phyloP scores from a whole-genome alignment of 2,888 invertebrate genomes.

The Acanthosoma haemorrhoidale region DNA sequence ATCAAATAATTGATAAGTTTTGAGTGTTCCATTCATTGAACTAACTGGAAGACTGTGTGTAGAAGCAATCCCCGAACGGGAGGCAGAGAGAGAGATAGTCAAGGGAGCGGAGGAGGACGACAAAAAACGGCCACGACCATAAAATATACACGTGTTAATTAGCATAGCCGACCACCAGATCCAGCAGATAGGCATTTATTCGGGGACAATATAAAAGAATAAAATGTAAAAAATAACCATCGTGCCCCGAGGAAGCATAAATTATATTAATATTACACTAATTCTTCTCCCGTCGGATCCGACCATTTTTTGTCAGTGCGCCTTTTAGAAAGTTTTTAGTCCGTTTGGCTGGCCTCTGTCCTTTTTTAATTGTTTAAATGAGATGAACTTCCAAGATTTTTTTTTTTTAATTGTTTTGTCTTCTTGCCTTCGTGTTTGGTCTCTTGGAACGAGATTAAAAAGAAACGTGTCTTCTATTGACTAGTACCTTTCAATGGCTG shows the following conservation, averaged over 20 bases:
- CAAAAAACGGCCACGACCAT: constrained; percentile 23
- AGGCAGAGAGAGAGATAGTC: background rate
- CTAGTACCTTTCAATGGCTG: too few species aligned
- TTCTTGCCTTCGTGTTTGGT: too few species aligned
- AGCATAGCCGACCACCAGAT: constrained; percentile 16
- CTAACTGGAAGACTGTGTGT: too few species aligned
- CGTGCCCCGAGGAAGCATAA: constrained; percentile 31
- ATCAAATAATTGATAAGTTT: too few species aligned
- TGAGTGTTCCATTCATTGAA: too few species aligned
- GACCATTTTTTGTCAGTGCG: background rate
- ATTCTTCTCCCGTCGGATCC: constrained; percentile 28
- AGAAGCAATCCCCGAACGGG: too few species aligned
- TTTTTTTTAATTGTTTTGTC: too few species aligned
- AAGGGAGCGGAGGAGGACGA: background rate
- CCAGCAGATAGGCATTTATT: constrained; percentile 23
- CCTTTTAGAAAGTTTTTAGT: background rate
- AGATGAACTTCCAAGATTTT: too few species aligned
- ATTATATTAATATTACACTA: constrained; percentile 37
- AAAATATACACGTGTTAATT: constrained; percentile 31
- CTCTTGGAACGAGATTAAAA: too few species aligned
- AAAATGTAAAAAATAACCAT: background rate
- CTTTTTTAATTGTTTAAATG: too few species aligned
- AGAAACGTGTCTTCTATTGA: too few species aligned
- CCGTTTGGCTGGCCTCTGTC: background rate
- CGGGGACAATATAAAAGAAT: constrained; percentile 12